Conservation (phyloP, 2,113 vertebrate species). For the Grallaria varia region DNA sequence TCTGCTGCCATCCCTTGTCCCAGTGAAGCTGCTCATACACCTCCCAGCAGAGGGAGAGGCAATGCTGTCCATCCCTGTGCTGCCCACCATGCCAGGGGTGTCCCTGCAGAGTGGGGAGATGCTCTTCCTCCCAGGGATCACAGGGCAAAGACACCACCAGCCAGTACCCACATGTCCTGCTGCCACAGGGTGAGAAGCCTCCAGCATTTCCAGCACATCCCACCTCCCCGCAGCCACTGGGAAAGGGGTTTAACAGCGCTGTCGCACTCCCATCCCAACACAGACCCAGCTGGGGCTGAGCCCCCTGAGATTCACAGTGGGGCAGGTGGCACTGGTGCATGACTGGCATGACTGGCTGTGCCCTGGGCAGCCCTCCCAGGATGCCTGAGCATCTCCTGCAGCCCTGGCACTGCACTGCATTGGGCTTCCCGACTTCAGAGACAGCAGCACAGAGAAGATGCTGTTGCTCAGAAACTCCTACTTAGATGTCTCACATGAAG, state of each 20-base stretch:
- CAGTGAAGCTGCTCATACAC: neutral
- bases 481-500: neutral
- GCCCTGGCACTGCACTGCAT: neutral
- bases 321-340: neutral
- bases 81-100: neutral
- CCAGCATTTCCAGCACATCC: neutral
- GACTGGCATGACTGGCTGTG: too few relatives aligned
- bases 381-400: fast-evolving
- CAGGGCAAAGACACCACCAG: fast-evolving
- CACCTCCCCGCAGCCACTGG: neutral
- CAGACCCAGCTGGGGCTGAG: fast-evolving
- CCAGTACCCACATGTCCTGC: neutral
- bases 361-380: neutral
- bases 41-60: neutral
- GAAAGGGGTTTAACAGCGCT: neutral
- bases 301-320: fast-evolving
- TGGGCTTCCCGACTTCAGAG: fast-evolving
- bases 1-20: neutral
- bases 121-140: fast-evolving
- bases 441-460: fast-evolving
- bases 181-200: neutral
- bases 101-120: neutral
- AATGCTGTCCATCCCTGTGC: neutral
- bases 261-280: neutral
- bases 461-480: neutral